phyloP scores from a whole-genome alignment of 2,113 vertebrate species.

The Tupaia chinensis region DNA sequence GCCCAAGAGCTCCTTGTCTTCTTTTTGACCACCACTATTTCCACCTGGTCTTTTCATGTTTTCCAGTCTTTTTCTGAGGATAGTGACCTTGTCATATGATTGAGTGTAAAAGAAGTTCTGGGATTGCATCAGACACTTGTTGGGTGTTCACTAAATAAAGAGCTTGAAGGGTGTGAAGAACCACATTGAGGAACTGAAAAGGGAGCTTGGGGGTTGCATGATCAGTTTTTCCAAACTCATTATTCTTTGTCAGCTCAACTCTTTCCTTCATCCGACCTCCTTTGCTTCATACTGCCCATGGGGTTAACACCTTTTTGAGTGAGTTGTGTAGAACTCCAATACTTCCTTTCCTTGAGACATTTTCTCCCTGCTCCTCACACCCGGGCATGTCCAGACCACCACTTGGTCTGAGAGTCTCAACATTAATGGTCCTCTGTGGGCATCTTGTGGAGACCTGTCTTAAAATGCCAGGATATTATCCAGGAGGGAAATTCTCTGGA shows the following conservation, averaged over 20 bases:
- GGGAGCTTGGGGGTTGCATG: background rate
- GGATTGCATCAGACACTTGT: background rate
- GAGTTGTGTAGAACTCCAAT: background rate
- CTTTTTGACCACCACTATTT: background rate
- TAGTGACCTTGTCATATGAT: background rate
- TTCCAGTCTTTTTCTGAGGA: background rate
- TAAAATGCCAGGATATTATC: background rate
- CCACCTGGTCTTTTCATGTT: background rate
- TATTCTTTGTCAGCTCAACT: background rate
- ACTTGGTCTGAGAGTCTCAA: background rate
- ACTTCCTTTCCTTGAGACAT: background rate
- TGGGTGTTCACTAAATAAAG: background rate
- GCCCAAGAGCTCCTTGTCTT: background rate
- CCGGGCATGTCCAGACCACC: background rate
- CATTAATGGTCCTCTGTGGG: background rate
- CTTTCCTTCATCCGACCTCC: background rate
- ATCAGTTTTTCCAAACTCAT: background rate
- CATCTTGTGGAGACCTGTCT: background rate
- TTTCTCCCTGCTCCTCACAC: background rate
- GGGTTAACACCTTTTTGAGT: background rate
- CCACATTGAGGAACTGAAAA: background rate
- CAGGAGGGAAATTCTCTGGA: background rate
- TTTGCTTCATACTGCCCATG: background rate
- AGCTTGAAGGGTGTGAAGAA: background rate
- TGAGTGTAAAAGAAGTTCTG: conserved; percentile 33